These are phyloP conservation scores for Eonycteris spelaea DNA, from an alignment of 2,113 vertebrate genomes.

Conservation along the genomic window DNA sequence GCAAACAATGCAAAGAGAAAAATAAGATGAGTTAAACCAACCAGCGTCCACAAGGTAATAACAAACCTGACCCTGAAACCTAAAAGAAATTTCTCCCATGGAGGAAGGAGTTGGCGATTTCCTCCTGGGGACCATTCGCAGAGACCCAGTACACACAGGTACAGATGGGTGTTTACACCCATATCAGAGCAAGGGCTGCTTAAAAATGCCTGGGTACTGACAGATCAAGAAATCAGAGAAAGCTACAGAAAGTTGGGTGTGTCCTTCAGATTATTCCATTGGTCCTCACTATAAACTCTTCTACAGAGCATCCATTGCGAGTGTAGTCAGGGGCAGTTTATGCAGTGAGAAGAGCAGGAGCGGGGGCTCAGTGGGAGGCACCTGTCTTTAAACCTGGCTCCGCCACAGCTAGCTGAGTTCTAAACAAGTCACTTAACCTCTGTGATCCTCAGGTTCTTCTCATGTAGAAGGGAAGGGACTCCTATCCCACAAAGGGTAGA, in stretches of 20 bases:
- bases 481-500: not conserved
- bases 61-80: not conserved
- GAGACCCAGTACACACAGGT: not conserved
- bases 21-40: not conserved
- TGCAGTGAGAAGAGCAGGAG: not conserved
- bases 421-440: not conserved
- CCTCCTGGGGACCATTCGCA: not conserved
- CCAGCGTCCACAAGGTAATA: not conserved
- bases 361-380: not conserved
- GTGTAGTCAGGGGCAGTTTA: not conserved
- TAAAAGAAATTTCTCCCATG: not conserved
- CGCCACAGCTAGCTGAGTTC: not conserved
- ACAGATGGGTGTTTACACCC: not conserved
- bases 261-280: not conserved
- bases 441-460: not conserved
- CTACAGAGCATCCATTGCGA: accelerated
- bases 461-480: no score
- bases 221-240: not conserved
- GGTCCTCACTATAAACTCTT: not conserved
- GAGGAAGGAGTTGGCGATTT: not conserved
- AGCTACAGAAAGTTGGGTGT: not conserved
- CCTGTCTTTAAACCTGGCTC: not conserved
- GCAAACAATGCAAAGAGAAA: not conserved
- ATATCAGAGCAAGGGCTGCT: not conserved
- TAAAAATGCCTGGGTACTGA: not conserved